Conservation (phyloP, 1,140 invertebrate species). For the Saccostrea echinata region DNA sequence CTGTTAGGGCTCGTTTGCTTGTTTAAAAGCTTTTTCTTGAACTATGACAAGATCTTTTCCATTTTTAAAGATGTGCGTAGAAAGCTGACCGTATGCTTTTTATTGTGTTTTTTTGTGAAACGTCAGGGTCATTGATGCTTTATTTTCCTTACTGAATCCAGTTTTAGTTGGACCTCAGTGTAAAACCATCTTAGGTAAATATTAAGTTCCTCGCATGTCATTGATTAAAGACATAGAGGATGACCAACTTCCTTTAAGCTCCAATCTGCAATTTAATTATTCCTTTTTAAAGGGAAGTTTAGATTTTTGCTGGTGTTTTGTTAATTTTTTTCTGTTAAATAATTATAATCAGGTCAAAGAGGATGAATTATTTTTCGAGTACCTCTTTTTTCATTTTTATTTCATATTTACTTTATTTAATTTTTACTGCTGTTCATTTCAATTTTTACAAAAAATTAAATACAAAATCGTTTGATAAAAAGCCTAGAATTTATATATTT, state of each 20-base stretch:
- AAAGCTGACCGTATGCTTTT: constrained; percentile 42
- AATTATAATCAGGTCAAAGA: too few species aligned
- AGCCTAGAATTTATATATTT: neutral
- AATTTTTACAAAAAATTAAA: neutral
- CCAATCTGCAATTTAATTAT: constrained; percentile 31
- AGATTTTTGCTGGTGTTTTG: neutral
- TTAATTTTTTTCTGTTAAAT: neutral
- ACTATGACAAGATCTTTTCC: constrained; percentile 51
- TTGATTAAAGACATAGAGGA: neutral
- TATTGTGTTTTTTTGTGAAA: constrained; percentile 46
- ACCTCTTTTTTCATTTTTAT: neutral
- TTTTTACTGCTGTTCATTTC: too few species aligned
- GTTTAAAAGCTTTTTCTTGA: constrained; percentile 42
- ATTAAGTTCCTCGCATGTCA: neutral
- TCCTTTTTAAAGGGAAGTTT: neutral
- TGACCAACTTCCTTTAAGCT: neutral
- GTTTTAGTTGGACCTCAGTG: neutral
- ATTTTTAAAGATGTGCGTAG: constrained; percentile 44
- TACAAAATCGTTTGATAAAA: neutral
- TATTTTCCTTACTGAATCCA: neutral
- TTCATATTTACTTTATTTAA: neutral
- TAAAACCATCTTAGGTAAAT: constrained; percentile 1
- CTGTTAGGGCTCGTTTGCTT: constrained; percentile 21
- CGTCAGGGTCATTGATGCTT: neutral
- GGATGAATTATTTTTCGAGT: too few species aligned